phyloP scores from a whole-genome alignment of 2,113 vertebrate genomes.

The Percopsis transmontana region DNA sequence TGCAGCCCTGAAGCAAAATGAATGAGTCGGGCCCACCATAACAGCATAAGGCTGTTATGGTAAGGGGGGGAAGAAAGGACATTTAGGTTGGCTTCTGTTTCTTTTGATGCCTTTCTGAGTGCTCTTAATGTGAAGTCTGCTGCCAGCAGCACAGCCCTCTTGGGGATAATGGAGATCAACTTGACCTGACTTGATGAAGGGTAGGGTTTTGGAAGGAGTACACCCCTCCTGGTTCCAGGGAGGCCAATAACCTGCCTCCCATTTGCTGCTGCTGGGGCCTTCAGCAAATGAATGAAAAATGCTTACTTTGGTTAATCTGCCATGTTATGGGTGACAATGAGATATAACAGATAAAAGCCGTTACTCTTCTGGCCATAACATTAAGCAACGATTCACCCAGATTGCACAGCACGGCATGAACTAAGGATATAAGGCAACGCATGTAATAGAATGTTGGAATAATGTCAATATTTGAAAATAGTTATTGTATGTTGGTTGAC shows the following conservation, averaged over 20 bases:
- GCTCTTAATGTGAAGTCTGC: conserved; percentile 1
- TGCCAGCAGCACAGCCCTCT: not conserved
- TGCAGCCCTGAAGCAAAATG: not conserved
- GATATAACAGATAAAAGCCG: too few species aligned
- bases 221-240: conserved; percentile 12
- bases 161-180: conserved; percentile 24
- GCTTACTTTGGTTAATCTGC: conserved; percentile 28
- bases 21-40: not conserved
- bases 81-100: not conserved
- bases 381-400: not conserved
- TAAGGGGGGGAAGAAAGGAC: too few species aligned
- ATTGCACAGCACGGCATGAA: not conserved
- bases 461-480: too few species aligned
- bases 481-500: too few species aligned
- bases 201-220: conserved; percentile 25
- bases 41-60: too few species aligned
- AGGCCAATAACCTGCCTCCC: conserved; percentile 11
- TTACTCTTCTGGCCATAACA: not conserved
- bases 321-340: not conserved
- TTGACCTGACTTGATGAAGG: conserved; percentile 19
- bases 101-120: not conserved
- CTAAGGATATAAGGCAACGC: not conserved
- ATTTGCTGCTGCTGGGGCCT: conserved; percentile 1
- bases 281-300: conserved; percentile 24
- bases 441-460: not conserved